These are phyloP conservation scores for Psittacula cyanocephala DNA, from an alignment of 2,113 vertebrate genomes.

Conservation along the genomic window DNA sequence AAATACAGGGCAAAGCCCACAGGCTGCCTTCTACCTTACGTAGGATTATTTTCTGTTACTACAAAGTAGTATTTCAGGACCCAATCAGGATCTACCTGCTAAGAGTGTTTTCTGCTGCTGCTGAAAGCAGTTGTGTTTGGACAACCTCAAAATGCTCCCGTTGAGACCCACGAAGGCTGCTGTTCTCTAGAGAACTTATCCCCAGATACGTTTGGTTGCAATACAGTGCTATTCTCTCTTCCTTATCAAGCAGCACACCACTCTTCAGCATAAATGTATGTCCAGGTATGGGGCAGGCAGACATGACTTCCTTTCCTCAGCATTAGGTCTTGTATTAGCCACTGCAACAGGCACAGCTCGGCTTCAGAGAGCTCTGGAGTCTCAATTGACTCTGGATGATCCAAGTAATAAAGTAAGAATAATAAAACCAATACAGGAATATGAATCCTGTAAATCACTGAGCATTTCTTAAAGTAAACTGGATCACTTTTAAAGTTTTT, in stretches of 20 bases:
- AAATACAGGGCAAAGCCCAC: neutral
- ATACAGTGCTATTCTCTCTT: neutral
- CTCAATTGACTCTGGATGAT: neutral
- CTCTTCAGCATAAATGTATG: neutral
- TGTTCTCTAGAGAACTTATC: neutral
- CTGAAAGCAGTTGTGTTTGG: neutral
- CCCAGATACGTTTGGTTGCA: neutral
- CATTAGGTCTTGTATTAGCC: neutral
- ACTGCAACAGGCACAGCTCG: neutral
- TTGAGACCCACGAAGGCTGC: neutral
- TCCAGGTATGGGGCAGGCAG: neutral
- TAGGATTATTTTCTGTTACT: neutral
- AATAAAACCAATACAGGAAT: neutral
- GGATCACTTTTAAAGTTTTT: neutral
- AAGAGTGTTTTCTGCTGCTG: neutral
- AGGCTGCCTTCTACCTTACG: neutral
- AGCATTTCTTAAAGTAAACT: neutral
- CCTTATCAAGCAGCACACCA: neutral
- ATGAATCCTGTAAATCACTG: conserved; percentile 12
- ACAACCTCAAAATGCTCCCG: neutral
- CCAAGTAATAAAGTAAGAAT: neutral
- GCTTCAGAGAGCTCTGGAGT: neutral
- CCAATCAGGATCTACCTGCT: neutral
- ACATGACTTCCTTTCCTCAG: neutral
- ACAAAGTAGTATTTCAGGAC: neutral